Conservation (phyloP, 1,140 invertebrate genomes). For the Copidosoma floridanum region DNA sequence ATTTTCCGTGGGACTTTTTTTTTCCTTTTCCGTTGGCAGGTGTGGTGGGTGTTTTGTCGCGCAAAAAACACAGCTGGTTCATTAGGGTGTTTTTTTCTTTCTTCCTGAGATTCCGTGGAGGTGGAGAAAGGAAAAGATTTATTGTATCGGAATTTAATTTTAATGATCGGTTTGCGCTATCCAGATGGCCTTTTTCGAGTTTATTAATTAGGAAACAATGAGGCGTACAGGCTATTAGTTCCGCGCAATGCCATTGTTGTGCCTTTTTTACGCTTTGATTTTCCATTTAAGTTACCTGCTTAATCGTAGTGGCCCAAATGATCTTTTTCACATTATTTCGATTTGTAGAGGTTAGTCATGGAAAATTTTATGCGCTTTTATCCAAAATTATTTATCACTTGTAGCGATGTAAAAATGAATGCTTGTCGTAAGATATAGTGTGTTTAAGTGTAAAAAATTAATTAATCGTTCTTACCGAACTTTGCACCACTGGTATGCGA, state of each 20-base stretch:
- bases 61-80: constrained; percentile 13
- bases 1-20: constrained; percentile 22
- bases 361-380: no score
- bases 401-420: no score
- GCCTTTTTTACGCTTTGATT: neutral
- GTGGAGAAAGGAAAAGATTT: no score
- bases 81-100: constrained; percentile 12
- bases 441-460: no score
- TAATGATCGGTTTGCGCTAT: constrained; percentile 14
- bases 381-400: no score
- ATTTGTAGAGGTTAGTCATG: no score
- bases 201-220: constrained; percentile 24
- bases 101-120: no score
- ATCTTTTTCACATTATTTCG: no score
- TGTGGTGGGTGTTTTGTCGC: neutral
- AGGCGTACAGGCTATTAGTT: constrained; percentile 9
- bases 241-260: constrained; percentile 3
- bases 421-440: no score
- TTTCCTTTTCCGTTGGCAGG: no score
- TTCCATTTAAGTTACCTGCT: neutral
- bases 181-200: constrained; percentile 8
- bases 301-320: constrained; percentile 2
- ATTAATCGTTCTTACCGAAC: no score
- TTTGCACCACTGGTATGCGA: no score
- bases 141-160: constrained; percentile 16